A percentile compares a stretch with the other conserved stretches of the same genome.
These are phyloP conservation scores for Pycnomerus fuliginosus DNA, from an alignment of 2,888 invertebrate species.

Conservation along the genomic window DNA sequence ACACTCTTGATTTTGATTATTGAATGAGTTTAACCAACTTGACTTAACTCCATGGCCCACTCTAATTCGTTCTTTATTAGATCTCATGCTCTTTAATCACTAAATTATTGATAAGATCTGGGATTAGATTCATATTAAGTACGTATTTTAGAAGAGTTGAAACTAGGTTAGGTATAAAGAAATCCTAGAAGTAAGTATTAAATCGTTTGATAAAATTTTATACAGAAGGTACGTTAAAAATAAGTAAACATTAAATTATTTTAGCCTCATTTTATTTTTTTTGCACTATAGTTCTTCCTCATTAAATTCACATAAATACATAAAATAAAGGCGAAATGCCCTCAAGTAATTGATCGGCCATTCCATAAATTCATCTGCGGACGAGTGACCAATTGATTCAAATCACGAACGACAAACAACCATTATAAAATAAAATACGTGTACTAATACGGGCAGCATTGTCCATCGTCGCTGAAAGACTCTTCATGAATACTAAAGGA, in stretches of 20 bases:
- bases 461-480: conserved; percentile 14
- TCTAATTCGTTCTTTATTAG: no score
- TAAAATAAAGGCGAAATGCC: conserved; percentile 9
- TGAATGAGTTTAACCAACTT: no score
- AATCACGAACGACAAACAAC: conserved; percentile 29
- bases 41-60: no score
- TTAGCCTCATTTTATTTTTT: background rate
- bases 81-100: no score
- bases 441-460: conserved; percentile 26
- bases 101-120: no score
- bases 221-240: no score
- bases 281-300: conserved; percentile 7
- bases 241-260: conserved; percentile 5
- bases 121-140: no score
- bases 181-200: no score
- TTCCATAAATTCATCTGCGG: conserved; percentile 28
- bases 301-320: conserved; percentile 11
- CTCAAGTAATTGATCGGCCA: conserved; percentile 15
- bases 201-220: no score
- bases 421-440: conserved; percentile 26
- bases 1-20: no score
- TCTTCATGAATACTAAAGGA: background rate
- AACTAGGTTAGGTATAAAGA: no score
- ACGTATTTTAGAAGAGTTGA: no score
- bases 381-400: conserved; percentile 27